phyloP scores from a whole-genome alignment of 2,888 invertebrate genomes.

The Blera fallax region DNA sequence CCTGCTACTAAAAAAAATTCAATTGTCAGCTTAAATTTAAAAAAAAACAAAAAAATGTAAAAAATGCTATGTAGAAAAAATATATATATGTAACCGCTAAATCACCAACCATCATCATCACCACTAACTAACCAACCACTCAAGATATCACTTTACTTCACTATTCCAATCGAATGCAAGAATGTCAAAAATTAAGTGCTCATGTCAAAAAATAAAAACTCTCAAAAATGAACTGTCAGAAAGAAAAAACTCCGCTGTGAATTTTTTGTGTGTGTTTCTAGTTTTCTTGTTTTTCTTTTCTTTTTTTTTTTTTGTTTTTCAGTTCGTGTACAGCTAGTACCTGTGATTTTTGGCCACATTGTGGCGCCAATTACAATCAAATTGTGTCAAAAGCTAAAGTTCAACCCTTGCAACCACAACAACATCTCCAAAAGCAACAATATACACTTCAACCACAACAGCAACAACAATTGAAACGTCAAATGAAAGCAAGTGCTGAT shows the following conservation, averaged over 20 bases:
- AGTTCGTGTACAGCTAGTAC: slow-evolving; percentile 82
- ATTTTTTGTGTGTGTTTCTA: slow-evolving; percentile 57
- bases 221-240: background rate
- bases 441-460: slow-evolving; percentile 51
- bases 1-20: slow-evolving; percentile 38
- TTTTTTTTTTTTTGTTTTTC: slow-evolving; percentile 76
- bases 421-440: slow-evolving; percentile 12
- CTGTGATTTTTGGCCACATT: slow-evolving; percentile 85
- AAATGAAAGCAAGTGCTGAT: slow-evolving; percentile 32
- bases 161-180: slow-evolving; percentile 53
- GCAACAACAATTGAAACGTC: slow-evolving; percentile 40
- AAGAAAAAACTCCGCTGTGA: slow-evolving; percentile 31
- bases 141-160: slow-evolving; percentile 49
- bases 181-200: slow-evolving; percentile 46
- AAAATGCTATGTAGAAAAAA: slow-evolving; percentile 49
- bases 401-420: slow-evolving; percentile 50
- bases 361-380: slow-evolving; percentile 75
- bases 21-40: slow-evolving; percentile 50
- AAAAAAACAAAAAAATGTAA: slow-evolving; percentile 10
- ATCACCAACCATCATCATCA: slow-evolving; percentile 71
- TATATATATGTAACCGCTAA: slow-evolving; percentile 60
- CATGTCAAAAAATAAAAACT: slow-evolving; percentile 20
- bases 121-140: slow-evolving; percentile 60
- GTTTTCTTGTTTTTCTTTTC: slow-evolving; percentile 54
- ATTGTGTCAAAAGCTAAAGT: slow-evolving; percentile 64